These are phyloP conservation scores for Antedon mediterranea DNA, from an alignment of 53 echinoderm and acorn worm species.

Conservation along the genomic window DNA sequence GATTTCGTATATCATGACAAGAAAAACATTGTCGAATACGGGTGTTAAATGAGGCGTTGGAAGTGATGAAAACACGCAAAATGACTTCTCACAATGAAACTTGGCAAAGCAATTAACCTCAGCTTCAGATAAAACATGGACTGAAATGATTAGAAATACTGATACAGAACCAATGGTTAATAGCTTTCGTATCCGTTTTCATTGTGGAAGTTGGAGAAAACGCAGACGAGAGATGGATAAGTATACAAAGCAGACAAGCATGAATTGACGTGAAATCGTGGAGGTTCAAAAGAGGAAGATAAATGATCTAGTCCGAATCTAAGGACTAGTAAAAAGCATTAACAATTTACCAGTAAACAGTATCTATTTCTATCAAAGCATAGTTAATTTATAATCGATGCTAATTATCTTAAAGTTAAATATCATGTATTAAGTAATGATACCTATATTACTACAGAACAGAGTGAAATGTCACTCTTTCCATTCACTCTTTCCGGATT, in stretches of 20 bases:
- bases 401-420: too few relatives aligned
- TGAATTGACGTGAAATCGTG: background rate
- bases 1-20: background rate
- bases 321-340: background rate
- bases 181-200: background rate
- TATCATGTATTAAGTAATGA: too few relatives aligned
- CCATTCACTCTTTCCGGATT: too few relatives aligned
- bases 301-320: background rate
- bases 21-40: background rate
- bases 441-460: too few relatives aligned
- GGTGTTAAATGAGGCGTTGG: background rate
- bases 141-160: background rate
- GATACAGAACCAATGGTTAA: background rate
- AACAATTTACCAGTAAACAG: too few relatives aligned
- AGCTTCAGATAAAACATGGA: background rate
- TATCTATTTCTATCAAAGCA: too few relatives aligned
- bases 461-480: too few relatives aligned
- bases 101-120: background rate
- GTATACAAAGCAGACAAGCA: background rate
- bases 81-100: background rate
- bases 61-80: background rate
- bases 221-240: background rate
- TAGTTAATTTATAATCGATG: too few relatives aligned
- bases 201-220: background rate
- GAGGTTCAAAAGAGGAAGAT: background rate